phyloP scores from a whole-genome alignment of 2,797 vertebrate genomes.

The Coregonus sp. region DNA sequence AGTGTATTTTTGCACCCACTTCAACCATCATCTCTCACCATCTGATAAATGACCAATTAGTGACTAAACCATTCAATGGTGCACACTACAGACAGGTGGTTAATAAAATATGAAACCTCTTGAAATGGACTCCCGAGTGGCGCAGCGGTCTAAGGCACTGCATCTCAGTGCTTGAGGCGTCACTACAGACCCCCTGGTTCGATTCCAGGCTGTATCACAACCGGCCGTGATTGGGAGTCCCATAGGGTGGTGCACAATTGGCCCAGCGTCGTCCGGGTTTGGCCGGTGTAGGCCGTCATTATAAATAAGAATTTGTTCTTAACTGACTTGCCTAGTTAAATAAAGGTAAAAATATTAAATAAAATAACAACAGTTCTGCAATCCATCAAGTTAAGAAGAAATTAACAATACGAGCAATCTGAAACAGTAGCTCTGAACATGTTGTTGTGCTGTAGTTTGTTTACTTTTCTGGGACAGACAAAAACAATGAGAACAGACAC shows the following conservation, averaged over 20 bases:
- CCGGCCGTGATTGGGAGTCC: no score
- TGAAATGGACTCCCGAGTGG: neutral
- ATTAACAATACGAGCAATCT: neutral
- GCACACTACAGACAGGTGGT: constrained; percentile 1
- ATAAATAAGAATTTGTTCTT: no score
- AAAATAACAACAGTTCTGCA: constrained; percentile 20
- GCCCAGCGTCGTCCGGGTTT: no score
- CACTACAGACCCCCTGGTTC: no score
- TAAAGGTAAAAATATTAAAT: no score
- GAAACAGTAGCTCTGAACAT: constrained; percentile 4
- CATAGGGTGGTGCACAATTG: no score
- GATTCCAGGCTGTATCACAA: no score
- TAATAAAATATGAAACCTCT: constrained; percentile 23
- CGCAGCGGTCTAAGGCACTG: no score
- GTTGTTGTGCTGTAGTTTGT: constrained; percentile 23
- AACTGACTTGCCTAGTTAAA: no score
- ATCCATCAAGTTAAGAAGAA: neutral
- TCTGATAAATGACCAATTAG: neutral
- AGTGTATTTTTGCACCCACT: constrained; percentile 19
- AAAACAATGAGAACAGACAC: constrained; percentile 4
- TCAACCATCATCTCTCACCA: constrained; percentile 24
- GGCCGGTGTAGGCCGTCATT: no score
- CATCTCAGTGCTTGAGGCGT: no score
- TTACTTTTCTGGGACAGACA: constrained; percentile 56
- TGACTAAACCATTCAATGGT: neutral